Evolutionary conservation across 92 coral and sea anemone species (phyloP), one percentile per base, ranked within the genome.

Genomic region (Desmophyllum pertusum): DNA sequence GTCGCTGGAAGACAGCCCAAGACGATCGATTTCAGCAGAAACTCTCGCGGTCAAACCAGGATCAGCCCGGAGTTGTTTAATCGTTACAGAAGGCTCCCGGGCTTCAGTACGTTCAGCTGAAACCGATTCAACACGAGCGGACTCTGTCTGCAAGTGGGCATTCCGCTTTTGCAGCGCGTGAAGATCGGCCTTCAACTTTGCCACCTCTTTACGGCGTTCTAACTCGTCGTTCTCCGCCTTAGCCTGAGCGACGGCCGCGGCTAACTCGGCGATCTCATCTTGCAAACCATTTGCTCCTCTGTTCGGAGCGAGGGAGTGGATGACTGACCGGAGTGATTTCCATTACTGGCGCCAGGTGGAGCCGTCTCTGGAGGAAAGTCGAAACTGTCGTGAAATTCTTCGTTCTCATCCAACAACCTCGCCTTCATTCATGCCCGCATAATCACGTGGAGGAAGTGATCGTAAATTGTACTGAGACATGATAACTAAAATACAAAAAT

Each of bases 1-100:
- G 68, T 77, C 69, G 81, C 69, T 77, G 0, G 81, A 77, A 31
- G 81, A 77, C 31, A 77, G 68, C 46, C 69, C 81, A 77, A 77
- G 68, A 31, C 69, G 30, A 59, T 77, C 69, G 35, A 77, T 3
- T 77, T 77, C 50, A 23, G 65, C 45, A 14, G 70, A 52, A 64
- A 77, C 81, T 31, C 50, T 77, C 48, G 25, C 81, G 48, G 40
- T 77, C 14, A 77, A 64, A 48, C 27, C 68, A 15, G 69, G 81
- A 31, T 77, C 68, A 30, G 81, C 64, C 41, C 65, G 69, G 35
- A 77, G 81, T 31, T 57, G 4, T n/a, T 46, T 77, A 63, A 77
- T 77, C 7, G 64, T 52, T 1, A 77, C 46, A 1, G 81, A 42
- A 35, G 67, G 81, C 81, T 52, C 81, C 48, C 19, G 30, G 29